Percentiles rank a stretch among this genome's conserved stretches.
phyloP scores from a whole-genome alignment of 2,888 invertebrate genomes.

The Rotaria magnacalcarata region DNA sequence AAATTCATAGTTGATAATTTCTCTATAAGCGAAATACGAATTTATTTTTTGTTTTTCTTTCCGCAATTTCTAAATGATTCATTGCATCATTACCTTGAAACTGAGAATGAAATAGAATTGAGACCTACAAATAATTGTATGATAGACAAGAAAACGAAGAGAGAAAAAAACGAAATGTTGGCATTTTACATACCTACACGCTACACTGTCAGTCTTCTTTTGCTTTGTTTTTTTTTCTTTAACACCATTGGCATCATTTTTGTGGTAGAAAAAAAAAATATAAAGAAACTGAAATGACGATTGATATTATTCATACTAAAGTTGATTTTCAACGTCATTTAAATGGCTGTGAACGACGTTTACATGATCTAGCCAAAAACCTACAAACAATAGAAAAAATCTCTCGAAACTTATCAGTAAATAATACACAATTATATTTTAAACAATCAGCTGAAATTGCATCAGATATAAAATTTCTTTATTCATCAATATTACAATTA shows the following conservation, averaged over 20 bases:
- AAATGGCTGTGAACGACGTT: slow-evolving; percentile 16
- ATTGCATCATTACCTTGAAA: not conserved
- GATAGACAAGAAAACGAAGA: not conserved
- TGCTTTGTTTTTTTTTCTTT: not conserved
- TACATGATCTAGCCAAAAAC: not conserved
- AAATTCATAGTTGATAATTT: too few species aligned
- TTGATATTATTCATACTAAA: not conserved
- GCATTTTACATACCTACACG: not conserved
- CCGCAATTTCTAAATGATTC: not conserved
- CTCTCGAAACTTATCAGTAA: not conserved
- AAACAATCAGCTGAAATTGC: not conserved
- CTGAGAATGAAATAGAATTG: not conserved
- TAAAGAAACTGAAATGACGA: not conserved
- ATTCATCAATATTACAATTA: not conserved
- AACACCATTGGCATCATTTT: not conserved
- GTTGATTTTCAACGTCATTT: slow-evolving; percentile 33
- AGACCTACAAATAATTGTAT: not conserved
- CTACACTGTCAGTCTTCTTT: not conserved
- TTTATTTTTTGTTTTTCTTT: too few species aligned
- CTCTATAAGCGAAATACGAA: too few species aligned
- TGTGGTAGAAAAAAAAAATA: not conserved
- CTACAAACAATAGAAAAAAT: not conserved
- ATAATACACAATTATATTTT: not conserved
- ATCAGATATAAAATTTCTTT: not conserved
- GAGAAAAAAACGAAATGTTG: not conserved